Conservation (phyloP, 2,113 vertebrate species). For the Solenodon paradoxus region DNA sequence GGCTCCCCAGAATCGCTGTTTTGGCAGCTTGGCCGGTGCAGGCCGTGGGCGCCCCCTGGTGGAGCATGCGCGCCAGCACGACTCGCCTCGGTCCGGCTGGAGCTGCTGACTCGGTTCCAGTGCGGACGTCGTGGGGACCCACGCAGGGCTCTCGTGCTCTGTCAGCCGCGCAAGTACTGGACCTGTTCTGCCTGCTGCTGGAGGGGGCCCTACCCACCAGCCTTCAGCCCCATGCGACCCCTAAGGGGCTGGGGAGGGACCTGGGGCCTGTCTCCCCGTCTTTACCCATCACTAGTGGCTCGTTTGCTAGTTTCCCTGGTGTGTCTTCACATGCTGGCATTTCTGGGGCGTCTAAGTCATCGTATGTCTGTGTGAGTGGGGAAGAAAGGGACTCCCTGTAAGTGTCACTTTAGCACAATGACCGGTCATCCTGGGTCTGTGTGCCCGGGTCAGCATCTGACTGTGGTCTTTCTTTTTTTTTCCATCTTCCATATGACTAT, state of each 20-base stretch:
- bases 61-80: neutral
- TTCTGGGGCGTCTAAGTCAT: neutral
- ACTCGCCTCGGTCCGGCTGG: neutral
- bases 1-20: neutral
- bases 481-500: neutral
- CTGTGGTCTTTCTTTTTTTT: neutral
- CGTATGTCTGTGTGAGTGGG: neutral
- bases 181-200: constrained; percentile 8
- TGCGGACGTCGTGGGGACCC: neutral
- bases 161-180: neutral
- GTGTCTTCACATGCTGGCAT: neutral
- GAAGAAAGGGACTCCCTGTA: neutral
- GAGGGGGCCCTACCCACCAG: neutral
- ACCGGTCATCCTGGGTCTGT: neutral
- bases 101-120: neutral
- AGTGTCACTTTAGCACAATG: neutral
- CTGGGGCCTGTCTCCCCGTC: neutral
- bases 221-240: neutral
- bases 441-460: too few relatives aligned
- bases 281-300: neutral
- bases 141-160: neutral
- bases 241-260: neutral
- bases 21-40: neutral
- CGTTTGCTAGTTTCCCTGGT: neutral
- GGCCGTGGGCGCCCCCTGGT: constrained; percentile 44